These are phyloP conservation scores for Pristionchus maxplancki DNA, from an alignment of 2,888 invertebrate genomes.

Conservation along the genomic window DNA sequence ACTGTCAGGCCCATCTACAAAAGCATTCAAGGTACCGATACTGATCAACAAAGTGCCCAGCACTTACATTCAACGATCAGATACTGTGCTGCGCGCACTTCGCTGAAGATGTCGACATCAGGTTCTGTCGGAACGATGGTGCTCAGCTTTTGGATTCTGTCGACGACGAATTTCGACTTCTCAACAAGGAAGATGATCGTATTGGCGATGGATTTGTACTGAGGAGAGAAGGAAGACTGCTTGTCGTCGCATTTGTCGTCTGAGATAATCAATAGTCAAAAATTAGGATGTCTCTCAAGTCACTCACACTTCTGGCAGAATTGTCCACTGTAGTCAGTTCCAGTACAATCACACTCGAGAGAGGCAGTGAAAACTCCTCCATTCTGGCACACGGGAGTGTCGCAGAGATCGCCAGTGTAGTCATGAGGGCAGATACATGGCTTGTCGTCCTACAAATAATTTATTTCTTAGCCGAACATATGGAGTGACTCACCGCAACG, in stretches of 20 bases:
- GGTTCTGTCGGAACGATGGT: not conserved
- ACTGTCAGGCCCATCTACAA: not conserved
- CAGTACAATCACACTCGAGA: not conserved
- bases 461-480: not conserved
- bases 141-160: not conserved
- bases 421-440: conserved; percentile 7
- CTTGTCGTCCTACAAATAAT: not conserved
- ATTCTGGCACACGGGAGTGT: conserved; percentile 44
- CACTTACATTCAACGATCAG: conserved; percentile 25
- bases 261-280: not conserved
- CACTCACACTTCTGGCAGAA: conserved; percentile 46
- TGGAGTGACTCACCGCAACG: not conserved
- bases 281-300: not conserved
- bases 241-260: not conserved
- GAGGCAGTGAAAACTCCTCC: not conserved
- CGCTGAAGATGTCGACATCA: not conserved
- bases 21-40: not conserved
- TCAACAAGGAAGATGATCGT: conserved; percentile 51
- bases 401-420: not conserved
- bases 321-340: not conserved
- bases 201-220: not conserved
- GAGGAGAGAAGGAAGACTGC: not conserved
- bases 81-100: not conserved
- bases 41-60: not conserved
- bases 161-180: not conserved